Conservation (phyloP, 2,797 vertebrate genomes). For the Cryptoblepharus egeriae region DNA sequence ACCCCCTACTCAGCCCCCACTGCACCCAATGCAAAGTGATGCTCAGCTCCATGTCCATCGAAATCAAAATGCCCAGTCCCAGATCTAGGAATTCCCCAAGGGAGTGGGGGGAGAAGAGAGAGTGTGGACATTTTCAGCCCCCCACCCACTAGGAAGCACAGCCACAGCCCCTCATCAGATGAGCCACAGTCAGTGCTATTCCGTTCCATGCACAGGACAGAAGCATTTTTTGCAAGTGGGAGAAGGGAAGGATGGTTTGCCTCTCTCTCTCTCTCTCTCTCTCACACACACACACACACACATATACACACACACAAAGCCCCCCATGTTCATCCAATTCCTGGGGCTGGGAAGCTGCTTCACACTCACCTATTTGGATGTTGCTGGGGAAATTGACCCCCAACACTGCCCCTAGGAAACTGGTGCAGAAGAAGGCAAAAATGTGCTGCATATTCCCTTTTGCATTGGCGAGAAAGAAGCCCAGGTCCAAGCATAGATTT, state of each 20-base stretch:
- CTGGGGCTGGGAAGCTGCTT: conserved; percentile 17
- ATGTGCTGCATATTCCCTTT: conserved; percentile 99
- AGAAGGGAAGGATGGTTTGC: not conserved
- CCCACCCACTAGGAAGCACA: conserved; percentile 34
- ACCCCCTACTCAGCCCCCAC: not conserved
- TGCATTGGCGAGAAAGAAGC: conserved; percentile 96
- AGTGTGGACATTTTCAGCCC: too few species aligned
- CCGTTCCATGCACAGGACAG: conserved; percentile 2
- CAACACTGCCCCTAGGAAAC: conserved; percentile 97
- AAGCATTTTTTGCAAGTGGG: not conserved
- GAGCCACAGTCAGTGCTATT: conserved; percentile 33
- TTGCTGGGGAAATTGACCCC: conserved; percentile 99
- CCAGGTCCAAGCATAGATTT: conserved; percentile 93
- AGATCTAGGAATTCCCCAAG: conserved; percentile 49
- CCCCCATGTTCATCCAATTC: conserved; percentile 18
- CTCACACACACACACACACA: not conserved
- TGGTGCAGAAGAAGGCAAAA: conserved; percentile 97
- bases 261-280: not conserved
- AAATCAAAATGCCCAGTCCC: conserved; percentile 32
- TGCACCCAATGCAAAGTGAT: not conserved
- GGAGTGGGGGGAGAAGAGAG: too few species aligned
- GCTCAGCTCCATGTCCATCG: not conserved
- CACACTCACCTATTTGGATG: conserved; percentile 97
- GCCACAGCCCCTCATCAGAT: conserved; percentile 32
- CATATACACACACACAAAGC: not conserved